Base-by-base conservation (phyloP, 2,113 vertebrate genomes). In the Nanorana parkeri region DNA sequence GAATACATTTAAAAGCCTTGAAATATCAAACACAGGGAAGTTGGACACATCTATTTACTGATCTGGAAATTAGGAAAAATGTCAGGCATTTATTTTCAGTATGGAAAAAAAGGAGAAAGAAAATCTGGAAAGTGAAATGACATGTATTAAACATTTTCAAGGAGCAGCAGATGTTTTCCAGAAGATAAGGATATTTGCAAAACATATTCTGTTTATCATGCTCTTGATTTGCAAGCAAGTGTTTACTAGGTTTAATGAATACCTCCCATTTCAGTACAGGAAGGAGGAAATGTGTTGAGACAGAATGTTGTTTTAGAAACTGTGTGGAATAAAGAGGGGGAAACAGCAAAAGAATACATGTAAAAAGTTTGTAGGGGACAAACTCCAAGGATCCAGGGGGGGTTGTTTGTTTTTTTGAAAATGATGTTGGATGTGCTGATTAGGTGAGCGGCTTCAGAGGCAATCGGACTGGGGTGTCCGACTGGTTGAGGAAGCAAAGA, bases 181-280 rank as follows among this genome's bases (percentile, higher is more conserved):
- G 77, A 11, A 68, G 77, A 79, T 79, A 79, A 79, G 77, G 36
- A 79, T 79, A 79, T 79, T 79, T 79, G 66, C 77, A 69, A 68
- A 79, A 58, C 65, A 79, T 79, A 79, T 79, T 56, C 77, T 68
- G 65, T 68, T 41, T 68, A 79, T 79, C 52, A 47, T 26, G 65
- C 28, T 64, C 41, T 65, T 63, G 69, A 72, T 56, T 74, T 81
- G 69, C 58, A 81, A 74, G 79, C 13, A 26, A 68, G 47, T 20
- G 13, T 52, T 65, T 19, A 69, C 56, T 32, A 24, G 24, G n/a
- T 66, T 74, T 81, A 74, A 81, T 65, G 68, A 81, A 81, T 74
- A 54, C 56, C 64, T 71, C 36, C 47, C 32, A 21, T 65, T 74
- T 74, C 51, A 21, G 32, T 26, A 24, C 21, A 32, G 32, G 36